phyloP scores from a whole-genome alignment of 2,888 invertebrate genomes.

The Cephonodes hylas region DNA sequence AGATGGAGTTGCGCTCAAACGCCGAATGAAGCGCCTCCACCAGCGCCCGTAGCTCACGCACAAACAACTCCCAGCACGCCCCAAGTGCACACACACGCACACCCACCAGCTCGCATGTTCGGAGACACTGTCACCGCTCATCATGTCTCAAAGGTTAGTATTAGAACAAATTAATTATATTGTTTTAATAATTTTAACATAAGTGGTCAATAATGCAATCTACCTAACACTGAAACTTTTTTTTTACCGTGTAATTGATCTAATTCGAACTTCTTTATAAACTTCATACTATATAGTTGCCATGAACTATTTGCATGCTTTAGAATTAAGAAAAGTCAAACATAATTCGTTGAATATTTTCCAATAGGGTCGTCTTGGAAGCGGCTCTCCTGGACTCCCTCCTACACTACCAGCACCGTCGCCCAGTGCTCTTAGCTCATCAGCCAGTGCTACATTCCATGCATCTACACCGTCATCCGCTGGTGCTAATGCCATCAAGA shows the following conservation, averaged over 20 bases:
- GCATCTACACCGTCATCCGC: conserved; percentile 62
- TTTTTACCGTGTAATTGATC: too few relatives aligned
- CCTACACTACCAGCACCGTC: conserved; percentile 87
- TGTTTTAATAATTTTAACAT: neutral
- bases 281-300: too few relatives aligned
- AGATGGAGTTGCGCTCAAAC: conserved; percentile 73
- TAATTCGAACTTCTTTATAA: too few relatives aligned
- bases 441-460: conserved; percentile 83
- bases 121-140: conserved; percentile 84
- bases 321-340: neutral
- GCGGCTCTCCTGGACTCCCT: conserved; percentile 83
- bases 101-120: conserved; percentile 86
- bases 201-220: neutral
- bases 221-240: too few relatives aligned
- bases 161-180: neutral
- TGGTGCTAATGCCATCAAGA: conserved; percentile 70
- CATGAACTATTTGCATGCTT: too few relatives aligned
- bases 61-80: conserved; percentile 55
- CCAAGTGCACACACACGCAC: conserved; percentile 67
- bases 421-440: conserved; percentile 82
- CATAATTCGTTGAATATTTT: neutral
- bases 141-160: conserved; percentile 65
- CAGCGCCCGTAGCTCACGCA: conserved; percentile 71
- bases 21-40: conserved; percentile 67
- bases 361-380: conserved; percentile 67